These are phyloP conservation scores for Rhynchonycteris naso DNA, from an alignment of 2,797 vertebrate species.

Conservation along the genomic window DNA sequence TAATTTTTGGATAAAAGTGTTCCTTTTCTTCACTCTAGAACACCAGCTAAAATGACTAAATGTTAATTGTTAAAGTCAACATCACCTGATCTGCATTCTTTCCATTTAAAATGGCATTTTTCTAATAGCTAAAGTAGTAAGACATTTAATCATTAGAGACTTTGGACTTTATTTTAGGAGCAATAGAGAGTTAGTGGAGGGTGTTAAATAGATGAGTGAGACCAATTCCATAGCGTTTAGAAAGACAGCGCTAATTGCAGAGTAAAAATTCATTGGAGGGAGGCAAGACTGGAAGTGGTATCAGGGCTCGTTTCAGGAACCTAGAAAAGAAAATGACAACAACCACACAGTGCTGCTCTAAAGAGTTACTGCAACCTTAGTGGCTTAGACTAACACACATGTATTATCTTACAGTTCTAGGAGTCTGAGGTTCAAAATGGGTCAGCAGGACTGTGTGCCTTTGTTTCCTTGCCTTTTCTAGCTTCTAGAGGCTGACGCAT, in stretches of 20 bases:
- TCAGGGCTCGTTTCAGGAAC: background rate
- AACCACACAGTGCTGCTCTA: background rate
- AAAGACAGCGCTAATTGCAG: background rate
- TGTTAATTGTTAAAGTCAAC: conserved; percentile 24
- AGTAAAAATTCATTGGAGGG: background rate
- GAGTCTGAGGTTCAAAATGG: background rate
- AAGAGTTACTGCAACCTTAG: background rate
- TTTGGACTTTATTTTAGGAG: background rate
- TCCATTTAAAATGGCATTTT: conserved; percentile 39
- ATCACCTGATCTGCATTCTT: background rate
- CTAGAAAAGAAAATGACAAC: background rate
- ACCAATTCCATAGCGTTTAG: background rate
- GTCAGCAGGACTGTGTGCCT: background rate
- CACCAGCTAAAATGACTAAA: background rate
- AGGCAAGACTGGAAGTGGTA: background rate
- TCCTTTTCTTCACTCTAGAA: conserved; percentile 8
- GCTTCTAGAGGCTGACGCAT: background rate
- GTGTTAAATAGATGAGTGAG: background rate
- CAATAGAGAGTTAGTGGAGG: background rate
- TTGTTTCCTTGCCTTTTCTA: background rate
- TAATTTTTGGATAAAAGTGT: background rate
- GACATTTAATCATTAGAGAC: background rate
- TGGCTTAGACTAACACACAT: background rate
- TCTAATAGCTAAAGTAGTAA: conserved; percentile 2
- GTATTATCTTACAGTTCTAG: background rate